Evolutionary conservation across 2,888 invertebrate genomes (phyloP).

Genomic region (Andrena chrysosceles): DNA sequence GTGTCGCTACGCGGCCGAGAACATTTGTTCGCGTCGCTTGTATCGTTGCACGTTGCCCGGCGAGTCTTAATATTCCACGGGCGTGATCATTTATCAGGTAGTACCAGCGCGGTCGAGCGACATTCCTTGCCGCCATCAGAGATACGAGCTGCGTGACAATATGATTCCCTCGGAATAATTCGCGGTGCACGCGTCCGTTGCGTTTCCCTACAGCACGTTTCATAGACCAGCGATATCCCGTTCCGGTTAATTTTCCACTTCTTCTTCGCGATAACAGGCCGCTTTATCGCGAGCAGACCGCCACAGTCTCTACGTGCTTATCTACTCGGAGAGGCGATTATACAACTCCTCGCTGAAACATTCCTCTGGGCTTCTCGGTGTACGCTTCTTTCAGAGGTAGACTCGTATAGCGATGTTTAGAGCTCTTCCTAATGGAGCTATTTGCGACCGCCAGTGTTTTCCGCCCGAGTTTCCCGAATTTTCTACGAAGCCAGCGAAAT

Average conservation of each 20-base stretch:
- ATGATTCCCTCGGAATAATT: conserved; percentile 53
- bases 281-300: conserved; percentile 36
- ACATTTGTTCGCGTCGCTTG: conserved; percentile 69
- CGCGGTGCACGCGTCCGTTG: conserved; percentile 16
- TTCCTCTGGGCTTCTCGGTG: conserved; percentile 6
- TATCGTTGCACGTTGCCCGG: conserved; percentile 51
- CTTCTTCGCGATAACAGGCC: conserved; percentile 18
- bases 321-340: conserved; percentile 25
- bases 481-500: background rate
- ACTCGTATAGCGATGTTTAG: conserved; percentile 11
- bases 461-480: background rate
- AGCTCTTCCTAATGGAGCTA: background rate
- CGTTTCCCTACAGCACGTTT: background rate
- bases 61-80: conserved; percentile 71
- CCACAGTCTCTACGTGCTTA: conserved; percentile 27
- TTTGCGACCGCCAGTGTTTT: background rate
- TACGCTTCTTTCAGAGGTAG: conserved; percentile 7
- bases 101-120: conserved; percentile 67
- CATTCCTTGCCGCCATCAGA: conserved; percentile 63
- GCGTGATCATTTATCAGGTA: conserved; percentile 68
- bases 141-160: conserved; percentile 59
- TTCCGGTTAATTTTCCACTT: conserved; percentile 59
- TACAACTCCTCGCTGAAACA: conserved; percentile 5
- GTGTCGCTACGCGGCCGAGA: conserved; percentile 54
- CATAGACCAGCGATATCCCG: conserved; percentile 23